Evolutionary conservation across 2,888 invertebrate genomes (phyloP), one percentile per base, ranked within the genome.

Genomic region (Resseliella maxima): DNA sequence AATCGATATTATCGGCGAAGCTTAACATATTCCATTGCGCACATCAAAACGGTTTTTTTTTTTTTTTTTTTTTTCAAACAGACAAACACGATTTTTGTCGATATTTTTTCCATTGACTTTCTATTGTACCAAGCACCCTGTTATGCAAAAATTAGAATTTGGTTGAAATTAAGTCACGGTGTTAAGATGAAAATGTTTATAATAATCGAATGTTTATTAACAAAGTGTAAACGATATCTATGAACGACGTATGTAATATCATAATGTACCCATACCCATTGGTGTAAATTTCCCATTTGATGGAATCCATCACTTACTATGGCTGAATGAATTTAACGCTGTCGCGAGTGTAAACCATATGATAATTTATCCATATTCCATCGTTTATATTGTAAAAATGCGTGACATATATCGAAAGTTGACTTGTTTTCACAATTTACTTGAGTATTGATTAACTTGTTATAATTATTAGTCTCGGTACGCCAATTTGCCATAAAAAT

Each of bases 121-220:
- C 72, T 35, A 31, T 72, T 72, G 72, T 72, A 15, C 59, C 72
- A 72, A 59, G 72, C 72, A 31, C 72, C 72, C 72, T 27, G 72
- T 72, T 31, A 72, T 3, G 35, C 72, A 72, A 31, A 59, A 31
- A 31, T n/a, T 72, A 31, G 72, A 72, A 72, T 72, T 31, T 72
- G 1, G 50, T 21, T 21, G n/a, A 27, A 27, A 31, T 31, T 72
- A 31, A 72, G 72, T 72, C 72, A 72, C 31, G 72, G 31, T 59
- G 41, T 50, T 50, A n/a, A n/a, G n/a, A n/a, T n/a, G n/a, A n/a
- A n/a, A n/a, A n/a, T n/a, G n/a, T n/a, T n/a, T n/a, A n/a, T n/a
- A n/a, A n/a, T n/a, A n/a, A n/a, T n/a, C n/a, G n/a, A n/a, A n/a
- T n/a, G n/a, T n/a, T n/a, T n/a, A n/a, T n/a, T n/a, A n/a, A n/a